These are phyloP conservation scores for Myotis lucifugus DNA, from an alignment of 2,113 vertebrate species.

Conservation along the genomic window DNA sequence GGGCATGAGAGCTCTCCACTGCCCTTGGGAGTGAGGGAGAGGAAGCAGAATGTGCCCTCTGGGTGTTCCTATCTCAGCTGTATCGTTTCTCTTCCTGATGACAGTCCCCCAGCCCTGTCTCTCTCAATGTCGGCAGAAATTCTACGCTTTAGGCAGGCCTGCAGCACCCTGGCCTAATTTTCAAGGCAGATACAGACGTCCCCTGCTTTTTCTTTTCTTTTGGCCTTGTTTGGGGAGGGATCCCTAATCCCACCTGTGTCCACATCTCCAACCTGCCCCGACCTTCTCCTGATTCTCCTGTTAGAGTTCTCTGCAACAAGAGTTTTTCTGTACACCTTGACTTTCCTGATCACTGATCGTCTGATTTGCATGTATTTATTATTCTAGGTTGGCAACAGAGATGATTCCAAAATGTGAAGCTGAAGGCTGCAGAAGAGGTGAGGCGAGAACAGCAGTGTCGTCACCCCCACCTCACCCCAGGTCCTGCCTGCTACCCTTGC, in stretches of 20 bases:
- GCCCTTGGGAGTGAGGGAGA: too few species aligned
- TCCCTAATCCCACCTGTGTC: neutral
- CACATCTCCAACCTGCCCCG: neutral
- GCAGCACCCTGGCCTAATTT: neutral
- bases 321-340: slow-evolving; percentile 31
- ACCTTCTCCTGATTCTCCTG: neutral
- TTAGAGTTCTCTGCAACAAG: slow-evolving; percentile 26
- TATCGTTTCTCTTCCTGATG: neutral
- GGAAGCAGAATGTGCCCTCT: neutral
- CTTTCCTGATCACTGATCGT: neutral
- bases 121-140: neutral
- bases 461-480: neutral
- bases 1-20: neutral
- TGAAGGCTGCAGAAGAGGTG: slow-evolving; percentile 98
- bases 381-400: slow-evolving; percentile 94
- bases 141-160: neutral
- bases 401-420: slow-evolving; percentile 98
- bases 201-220: neutral
- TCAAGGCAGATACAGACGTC: neutral
- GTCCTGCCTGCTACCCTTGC: neutral
- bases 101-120: neutral
- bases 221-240: neutral
- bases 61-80: neutral
- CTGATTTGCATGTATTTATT: slow-evolving; percentile 73
- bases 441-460: neutral